A percentile compares a stretch with the other conserved stretches of the same genome.
Evolutionary conservation across 1,140 invertebrate genomes (phyloP).

Genomic region (Helicoverpa armigera): DNA sequence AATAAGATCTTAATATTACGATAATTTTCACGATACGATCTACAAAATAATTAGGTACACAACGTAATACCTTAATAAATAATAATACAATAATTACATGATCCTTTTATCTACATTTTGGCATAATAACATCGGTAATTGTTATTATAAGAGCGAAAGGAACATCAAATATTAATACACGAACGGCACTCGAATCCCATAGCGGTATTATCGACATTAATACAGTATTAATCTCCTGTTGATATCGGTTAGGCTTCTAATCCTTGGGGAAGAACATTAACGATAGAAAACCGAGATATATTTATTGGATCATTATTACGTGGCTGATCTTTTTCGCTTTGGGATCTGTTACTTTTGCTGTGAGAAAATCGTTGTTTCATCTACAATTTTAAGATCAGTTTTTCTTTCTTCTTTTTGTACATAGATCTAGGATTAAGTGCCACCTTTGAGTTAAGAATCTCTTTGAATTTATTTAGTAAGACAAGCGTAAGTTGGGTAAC

Average conservation of each 20-base stretch:
- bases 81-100: no score
- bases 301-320: slow-evolving; percentile 24
- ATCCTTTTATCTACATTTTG: no score
- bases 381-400: neutral
- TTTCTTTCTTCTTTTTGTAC: no score
- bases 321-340: slow-evolving; percentile 6
- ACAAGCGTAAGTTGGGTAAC: no score
- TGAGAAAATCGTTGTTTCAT: neutral
- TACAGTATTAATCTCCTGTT: slow-evolving; percentile 36
- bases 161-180: slow-evolving; percentile 34
- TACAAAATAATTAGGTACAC: no score
- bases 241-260: slow-evolving; percentile 29
- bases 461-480: no score
- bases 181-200: slow-evolving; percentile 23
- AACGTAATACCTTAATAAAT: no score
- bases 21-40: no score
- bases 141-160: neutral
- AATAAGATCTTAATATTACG: no score
- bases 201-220: slow-evolving; percentile 28
- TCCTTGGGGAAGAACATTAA: slow-evolving; percentile 15
- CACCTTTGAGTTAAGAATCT: no score
- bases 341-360: neutral
- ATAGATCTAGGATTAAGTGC: no score
- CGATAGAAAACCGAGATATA: slow-evolving; percentile 38
- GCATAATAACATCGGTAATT: neutral